Evolutionary conservation across 2,888 invertebrate genomes (phyloP).

Genomic region (Thereva nobilitata): DNA sequence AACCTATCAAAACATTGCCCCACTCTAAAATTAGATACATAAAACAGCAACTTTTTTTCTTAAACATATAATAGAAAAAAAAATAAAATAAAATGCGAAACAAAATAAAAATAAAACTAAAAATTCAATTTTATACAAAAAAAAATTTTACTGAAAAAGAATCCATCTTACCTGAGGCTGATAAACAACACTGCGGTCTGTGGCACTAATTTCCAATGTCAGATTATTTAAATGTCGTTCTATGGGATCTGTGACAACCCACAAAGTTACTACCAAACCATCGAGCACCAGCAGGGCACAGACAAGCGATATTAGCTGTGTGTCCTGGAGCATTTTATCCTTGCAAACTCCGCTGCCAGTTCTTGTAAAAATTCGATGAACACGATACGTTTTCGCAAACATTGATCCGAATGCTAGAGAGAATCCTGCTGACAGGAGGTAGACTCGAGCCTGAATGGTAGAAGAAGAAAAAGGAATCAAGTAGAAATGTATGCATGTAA

Average conservation of each 20-base stretch:
- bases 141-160: background rate
- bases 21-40: no score
- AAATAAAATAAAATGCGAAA: no score
- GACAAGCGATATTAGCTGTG: constrained; percentile 82
- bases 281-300: constrained; percentile 82
- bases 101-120: no score
- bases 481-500: background rate
- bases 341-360: constrained; percentile 83
- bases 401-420: constrained; percentile 91
- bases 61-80: no score
- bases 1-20: no score
- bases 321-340: constrained; percentile 88
- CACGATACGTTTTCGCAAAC: constrained; percentile 92
- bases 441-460: constrained; percentile 77
- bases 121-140: background rate
- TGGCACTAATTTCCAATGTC: constrained; percentile 75
- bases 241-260: constrained; percentile 88
- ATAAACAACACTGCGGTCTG: constrained; percentile 80
- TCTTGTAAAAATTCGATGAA: constrained; percentile 87
- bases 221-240: constrained; percentile 81
- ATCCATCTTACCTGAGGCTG: constrained; percentile 73
- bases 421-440: constrained; percentile 86
- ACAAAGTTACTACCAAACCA: constrained; percentile 78
- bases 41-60: no score
- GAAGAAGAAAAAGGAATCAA: background rate